Conservation (phyloP, 2,113 vertebrate genomes). For the Pollachius pollachius region DNA sequence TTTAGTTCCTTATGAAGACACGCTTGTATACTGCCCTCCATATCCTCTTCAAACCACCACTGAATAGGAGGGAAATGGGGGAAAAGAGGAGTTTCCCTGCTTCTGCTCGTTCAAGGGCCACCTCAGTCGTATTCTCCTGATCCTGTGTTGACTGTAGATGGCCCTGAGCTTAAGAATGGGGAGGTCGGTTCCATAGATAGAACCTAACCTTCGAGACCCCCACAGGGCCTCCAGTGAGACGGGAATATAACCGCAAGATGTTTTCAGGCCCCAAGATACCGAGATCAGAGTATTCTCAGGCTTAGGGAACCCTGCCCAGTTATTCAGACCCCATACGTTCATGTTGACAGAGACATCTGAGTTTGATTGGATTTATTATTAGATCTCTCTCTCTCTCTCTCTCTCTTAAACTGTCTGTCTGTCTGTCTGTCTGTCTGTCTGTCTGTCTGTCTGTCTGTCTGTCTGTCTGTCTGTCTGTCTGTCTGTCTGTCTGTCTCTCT, state of each 20-base stretch:
- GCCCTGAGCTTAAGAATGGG: background rate
- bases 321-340: slow-evolving; percentile 11
- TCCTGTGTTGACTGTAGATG: background rate
- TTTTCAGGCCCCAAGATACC: slow-evolving; percentile 19
- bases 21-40: too few species aligned
- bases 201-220: background rate
- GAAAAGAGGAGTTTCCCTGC: too few species aligned
- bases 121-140: background rate
- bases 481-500: too few species aligned
- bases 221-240: slow-evolving; percentile 18
- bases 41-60: too few species aligned
- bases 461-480: too few species aligned
- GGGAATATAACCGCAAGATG: slow-evolving; percentile 10
- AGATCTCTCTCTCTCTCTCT: too few species aligned
- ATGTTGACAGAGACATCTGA: too few species aligned
- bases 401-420: too few species aligned
- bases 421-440: too few species aligned
- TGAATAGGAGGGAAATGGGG: too few species aligned
- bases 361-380: background rate
- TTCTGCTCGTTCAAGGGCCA: background rate
- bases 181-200: slow-evolving; percentile 15
- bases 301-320: slow-evolving; percentile 17
- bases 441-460: too few species aligned
- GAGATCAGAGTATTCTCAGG: slow-evolving; percentile 4
- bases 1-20: too few species aligned